phyloP scores from a whole-genome alignment of 1,140 invertebrate genomes.

The Phthorimaea operculella region DNA sequence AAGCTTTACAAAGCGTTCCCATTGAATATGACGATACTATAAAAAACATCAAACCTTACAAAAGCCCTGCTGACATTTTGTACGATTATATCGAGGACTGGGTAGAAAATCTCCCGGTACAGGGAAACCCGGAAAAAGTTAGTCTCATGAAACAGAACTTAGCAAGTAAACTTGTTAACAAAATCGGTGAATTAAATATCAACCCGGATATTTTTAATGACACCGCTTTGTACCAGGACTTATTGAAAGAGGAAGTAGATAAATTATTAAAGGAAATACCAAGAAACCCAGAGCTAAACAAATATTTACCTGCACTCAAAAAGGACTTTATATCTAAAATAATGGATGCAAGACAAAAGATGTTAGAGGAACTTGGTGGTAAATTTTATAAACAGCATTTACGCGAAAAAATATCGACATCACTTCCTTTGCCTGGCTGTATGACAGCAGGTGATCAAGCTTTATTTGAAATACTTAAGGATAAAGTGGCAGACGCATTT shows the following conservation, averaged over 20 bases:
- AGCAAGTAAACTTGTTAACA: slow-evolving; percentile 19
- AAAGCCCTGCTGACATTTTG: not conserved
- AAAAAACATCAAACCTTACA: not conserved
- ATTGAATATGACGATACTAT: not conserved
- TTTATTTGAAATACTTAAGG: slow-evolving; percentile 29
- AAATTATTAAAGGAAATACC: slow-evolving; percentile 18
- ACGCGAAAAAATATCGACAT: slow-evolving; percentile 23
- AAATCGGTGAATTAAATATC: slow-evolving; percentile 24
- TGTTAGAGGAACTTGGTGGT: slow-evolving; percentile 17
- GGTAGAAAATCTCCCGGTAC: not conserved
- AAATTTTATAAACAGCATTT: slow-evolving; percentile 25
- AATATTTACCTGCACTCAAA: slow-evolving; percentile 13
- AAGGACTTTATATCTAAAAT: slow-evolving; percentile 18
- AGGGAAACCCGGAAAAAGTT: not conserved
- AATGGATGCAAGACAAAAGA: slow-evolving; percentile 14
- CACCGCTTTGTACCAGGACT: slow-evolving; percentile 20
- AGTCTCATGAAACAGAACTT: slow-evolving; percentile 6
- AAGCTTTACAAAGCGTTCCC: not conserved
- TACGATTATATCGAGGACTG: not conserved
- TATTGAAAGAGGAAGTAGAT: slow-evolving; percentile 24
- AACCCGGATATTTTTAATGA: slow-evolving; percentile 23
- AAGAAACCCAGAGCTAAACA: slow-evolving; percentile 12
- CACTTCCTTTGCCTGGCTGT: slow-evolving; percentile 15
- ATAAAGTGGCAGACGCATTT: slow-evolving; percentile 32
- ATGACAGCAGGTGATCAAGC: slow-evolving; percentile 16